Evolutionary conservation across 2,888 invertebrate genomes (phyloP).

Genomic region (Fragum fragum): DNA sequence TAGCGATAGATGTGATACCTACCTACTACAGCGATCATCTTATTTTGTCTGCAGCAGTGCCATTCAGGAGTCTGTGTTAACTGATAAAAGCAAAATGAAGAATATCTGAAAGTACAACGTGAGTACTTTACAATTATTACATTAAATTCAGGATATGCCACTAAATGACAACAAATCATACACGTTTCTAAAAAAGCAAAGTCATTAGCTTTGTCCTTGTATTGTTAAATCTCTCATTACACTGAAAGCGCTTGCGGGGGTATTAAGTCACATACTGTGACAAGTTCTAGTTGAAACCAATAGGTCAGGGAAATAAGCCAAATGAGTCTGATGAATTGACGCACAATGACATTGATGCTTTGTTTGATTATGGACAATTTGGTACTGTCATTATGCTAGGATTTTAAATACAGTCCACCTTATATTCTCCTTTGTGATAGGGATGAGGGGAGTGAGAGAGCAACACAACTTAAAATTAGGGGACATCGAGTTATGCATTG

Average conservation of each 20-base stretch:
- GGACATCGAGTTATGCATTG: slow-evolving; percentile 25
- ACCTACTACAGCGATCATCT: slow-evolving; percentile 53
- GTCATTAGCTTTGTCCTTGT: no score
- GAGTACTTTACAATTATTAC: no score
- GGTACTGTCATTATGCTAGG: neutral
- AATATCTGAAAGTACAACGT: no score
- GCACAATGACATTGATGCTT: slow-evolving; percentile 12
- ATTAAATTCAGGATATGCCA: no score
- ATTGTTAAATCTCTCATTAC: no score
- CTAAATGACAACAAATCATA: no score
- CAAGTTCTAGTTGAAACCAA: neutral
- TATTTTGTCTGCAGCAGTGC: slow-evolving; percentile 25
- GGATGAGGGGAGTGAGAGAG: slow-evolving; percentile 39
- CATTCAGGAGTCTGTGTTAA: neutral
- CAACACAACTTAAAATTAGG: slow-evolving; percentile 29
- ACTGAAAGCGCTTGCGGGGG: no score
- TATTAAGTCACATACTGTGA: no score
- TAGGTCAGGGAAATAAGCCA: slow-evolving; percentile 20
- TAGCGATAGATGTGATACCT: slow-evolving; percentile 35
- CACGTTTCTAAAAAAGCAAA: no score
- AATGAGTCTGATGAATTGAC: slow-evolving; percentile 26
- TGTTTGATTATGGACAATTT: slow-evolving; percentile 19
- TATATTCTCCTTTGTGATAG: slow-evolving; percentile 29
- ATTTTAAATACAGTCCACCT: slow-evolving; percentile 22
- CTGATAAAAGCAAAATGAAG: no score